Evolutionary conservation across 2,888 invertebrate genomes (phyloP).

Genomic region (Xylota segnis): DNA sequence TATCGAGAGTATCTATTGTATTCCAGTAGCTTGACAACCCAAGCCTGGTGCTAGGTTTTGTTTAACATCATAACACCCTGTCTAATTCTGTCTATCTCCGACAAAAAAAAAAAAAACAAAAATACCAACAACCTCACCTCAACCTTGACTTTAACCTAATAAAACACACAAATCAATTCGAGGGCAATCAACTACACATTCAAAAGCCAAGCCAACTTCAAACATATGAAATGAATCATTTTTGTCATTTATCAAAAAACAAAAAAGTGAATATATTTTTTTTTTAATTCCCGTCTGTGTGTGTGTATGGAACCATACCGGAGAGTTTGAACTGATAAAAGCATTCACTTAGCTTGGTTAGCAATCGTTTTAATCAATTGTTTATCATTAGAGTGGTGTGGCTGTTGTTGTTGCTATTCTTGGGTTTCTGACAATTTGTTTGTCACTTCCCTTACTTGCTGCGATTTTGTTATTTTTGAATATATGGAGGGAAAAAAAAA

Average conservation of each 20-base stretch:
- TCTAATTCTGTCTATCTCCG: conserved; percentile 32
- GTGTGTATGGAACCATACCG: background rate
- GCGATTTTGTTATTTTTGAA: conserved; percentile 5
- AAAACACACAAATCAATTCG: conserved; percentile 74
- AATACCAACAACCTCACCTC: conserved; percentile 36
- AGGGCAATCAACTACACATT: conserved; percentile 73
- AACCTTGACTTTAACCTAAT: conserved; percentile 77
- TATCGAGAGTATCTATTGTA: conserved; percentile 2
- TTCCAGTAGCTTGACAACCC: background rate
- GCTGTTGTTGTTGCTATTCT: conserved; percentile 28
- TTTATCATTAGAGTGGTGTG: conserved; percentile 64
- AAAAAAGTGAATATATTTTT: background rate
- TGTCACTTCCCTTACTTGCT: conserved; percentile 31
- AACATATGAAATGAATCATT: conserved; percentile 73
- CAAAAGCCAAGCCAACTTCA: conserved; percentile 63
- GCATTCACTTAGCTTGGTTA: conserved; percentile 43
- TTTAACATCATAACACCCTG: conserved; percentile 22
- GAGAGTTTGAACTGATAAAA: conserved; percentile 61
- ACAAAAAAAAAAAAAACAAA: conserved; percentile 10
- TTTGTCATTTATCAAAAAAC: conserved; percentile 73
- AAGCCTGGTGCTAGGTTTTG: background rate
- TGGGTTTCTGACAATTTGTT: conserved; percentile 30
- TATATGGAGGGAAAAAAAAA: conserved; percentile 17
- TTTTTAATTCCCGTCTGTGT: conserved; percentile 2
- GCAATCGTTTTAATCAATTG: conserved; percentile 52